Percentiles rank a stretch among this genome's conserved stretches.
These are phyloP conservation scores for Nomia melanderi DNA, from an alignment of 1,140 invertebrate genomes.

Conservation along the genomic window DNA sequence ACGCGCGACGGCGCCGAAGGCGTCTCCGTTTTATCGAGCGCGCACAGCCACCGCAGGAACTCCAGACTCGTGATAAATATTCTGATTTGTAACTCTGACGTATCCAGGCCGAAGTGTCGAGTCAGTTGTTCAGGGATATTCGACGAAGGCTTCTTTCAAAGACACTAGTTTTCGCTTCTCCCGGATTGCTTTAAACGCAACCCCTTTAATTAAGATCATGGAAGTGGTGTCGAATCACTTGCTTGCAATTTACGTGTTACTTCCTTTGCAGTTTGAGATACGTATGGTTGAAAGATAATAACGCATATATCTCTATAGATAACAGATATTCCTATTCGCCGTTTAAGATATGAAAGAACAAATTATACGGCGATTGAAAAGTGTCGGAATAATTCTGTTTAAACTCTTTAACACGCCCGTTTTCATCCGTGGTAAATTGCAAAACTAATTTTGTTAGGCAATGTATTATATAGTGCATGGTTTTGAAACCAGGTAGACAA, in stretches of 20 bases:
- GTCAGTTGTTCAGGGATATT: conserved; percentile 2
- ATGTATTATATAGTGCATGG: no score
- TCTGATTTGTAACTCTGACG: conserved; percentile 60
- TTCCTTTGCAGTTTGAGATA: not conserved
- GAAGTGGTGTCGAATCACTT: not conserved
- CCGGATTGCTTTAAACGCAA: not conserved
- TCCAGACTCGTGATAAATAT: conserved; percentile 63
- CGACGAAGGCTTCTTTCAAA: conserved; percentile 3
- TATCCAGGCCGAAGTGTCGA: conserved; percentile 30
- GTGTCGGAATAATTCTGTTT: no score
- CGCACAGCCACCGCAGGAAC: conserved; percentile 52
- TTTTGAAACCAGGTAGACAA: no score
- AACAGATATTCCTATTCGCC: no score
- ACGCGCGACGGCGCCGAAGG: conserved; percentile 69
- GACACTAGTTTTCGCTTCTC: not conserved
- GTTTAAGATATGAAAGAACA: not conserved
- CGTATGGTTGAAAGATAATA: not conserved
- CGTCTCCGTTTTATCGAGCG: conserved; percentile 71
- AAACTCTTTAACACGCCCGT: no score
- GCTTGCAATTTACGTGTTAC: not conserved
- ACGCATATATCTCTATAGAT: no score
- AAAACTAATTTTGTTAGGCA: no score
- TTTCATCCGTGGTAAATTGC: no score
- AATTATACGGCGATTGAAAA: no score
- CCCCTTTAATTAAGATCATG: not conserved